phyloP scores from a whole-genome alignment of 2,797 vertebrate genomes.

The Sparus aurata region DNA sequence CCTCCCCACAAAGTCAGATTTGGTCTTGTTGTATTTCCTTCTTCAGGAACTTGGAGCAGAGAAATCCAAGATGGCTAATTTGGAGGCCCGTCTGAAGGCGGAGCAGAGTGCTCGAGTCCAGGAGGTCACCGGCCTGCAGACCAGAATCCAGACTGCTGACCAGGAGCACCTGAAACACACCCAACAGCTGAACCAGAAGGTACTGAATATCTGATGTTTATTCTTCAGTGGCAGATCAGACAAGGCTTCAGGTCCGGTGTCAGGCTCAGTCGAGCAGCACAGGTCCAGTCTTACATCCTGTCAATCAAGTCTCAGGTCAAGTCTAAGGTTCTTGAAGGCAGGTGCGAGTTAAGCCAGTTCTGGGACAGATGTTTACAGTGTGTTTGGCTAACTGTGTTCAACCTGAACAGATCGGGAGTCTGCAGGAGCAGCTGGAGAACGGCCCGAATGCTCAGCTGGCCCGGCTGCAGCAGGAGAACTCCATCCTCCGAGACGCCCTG shows the following conservation, averaged over 20 bases:
- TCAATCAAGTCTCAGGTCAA: background rate
- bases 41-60: slow-evolving; percentile 86
- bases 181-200: slow-evolving; percentile 91
- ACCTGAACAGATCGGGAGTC: slow-evolving; percentile 83
- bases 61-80: slow-evolving; percentile 79
- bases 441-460: slow-evolving; percentile 91
- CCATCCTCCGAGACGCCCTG: slow-evolving; percentile 92
- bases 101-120: slow-evolving; percentile 83
- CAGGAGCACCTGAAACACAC: slow-evolving; percentile 86
- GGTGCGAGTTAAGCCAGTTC: background rate
- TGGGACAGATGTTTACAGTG: background rate
- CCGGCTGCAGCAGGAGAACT: slow-evolving; percentile 93
- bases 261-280: background rate
- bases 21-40: background rate
- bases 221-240: background rate
- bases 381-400: slow-evolving; percentile 19
- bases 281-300: background rate
- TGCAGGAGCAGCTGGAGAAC: slow-evolving; percentile 93
- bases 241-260: too few relatives aligned
- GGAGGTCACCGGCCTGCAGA: slow-evolving; percentile 83
- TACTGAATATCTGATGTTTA: slow-evolving; percentile 28
- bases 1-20: background rate
- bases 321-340: background rate
- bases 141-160: slow-evolving; percentile 89
- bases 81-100: slow-evolving; percentile 87